Percentiles rank a stretch among this genome's conserved stretches.
These are phyloP conservation scores for Micromesistius poutassou DNA, from an alignment of 2,797 vertebrate species.

Conservation along the genomic window DNA sequence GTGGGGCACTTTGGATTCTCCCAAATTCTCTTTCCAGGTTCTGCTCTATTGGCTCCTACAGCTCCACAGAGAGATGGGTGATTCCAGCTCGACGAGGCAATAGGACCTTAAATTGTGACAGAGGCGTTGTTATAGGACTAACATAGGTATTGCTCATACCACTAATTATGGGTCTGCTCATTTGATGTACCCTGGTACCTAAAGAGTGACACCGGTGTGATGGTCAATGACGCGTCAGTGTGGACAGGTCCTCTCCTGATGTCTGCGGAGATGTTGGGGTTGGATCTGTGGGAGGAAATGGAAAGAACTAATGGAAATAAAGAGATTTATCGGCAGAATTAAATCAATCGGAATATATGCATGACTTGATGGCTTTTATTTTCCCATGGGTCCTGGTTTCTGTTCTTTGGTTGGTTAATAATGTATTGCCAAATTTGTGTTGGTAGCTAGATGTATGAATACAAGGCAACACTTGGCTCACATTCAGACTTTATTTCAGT, in stretches of 20 bases:
- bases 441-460: conserved; percentile 13
- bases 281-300: background rate
- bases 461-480: conserved; percentile 20
- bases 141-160: background rate
- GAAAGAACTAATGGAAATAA: background rate
- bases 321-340: background rate
- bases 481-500: conserved; percentile 28
- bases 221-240: background rate
- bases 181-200: no score
- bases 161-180: background rate
- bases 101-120: background rate
- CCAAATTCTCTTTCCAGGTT: background rate
- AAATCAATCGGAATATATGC: background rate
- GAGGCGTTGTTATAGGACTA: background rate
- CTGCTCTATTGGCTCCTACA: background rate
- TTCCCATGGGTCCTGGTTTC: background rate
- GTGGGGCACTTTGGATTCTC: background rate
- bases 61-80: background rate
- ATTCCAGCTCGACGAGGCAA: background rate
- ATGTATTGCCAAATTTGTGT: background rate
- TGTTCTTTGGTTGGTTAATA: background rate
- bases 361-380: background rate
- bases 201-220: background rate
- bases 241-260: background rate
- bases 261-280: background rate